Conservation (phyloP, 2,113 vertebrate genomes). For the Promerops cafer region DNA sequence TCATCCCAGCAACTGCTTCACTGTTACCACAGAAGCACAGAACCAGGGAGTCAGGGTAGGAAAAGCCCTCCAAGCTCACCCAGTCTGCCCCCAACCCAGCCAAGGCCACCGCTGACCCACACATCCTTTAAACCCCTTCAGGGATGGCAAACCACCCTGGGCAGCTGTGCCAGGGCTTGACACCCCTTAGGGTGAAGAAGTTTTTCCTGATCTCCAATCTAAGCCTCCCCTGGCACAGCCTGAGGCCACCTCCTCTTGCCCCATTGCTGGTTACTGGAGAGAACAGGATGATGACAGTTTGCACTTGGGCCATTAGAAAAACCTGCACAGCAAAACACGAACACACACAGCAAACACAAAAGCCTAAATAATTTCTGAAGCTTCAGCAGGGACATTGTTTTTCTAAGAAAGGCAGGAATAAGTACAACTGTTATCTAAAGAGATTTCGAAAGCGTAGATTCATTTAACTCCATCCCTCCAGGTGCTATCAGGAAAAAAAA, state of each 20-base stretch:
- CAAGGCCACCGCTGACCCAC: neutral
- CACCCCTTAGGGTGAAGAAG: neutral
- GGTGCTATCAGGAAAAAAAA: neutral
- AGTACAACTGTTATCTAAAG: neutral
- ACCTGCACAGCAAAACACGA: neutral
- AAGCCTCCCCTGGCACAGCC: neutral
- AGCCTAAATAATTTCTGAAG: neutral
- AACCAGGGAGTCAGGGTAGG: fast-evolving
- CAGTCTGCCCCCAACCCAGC: neutral
- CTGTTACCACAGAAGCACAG: neutral
- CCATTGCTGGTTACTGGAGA: fast-evolving
- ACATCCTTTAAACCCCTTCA: fast-evolving
- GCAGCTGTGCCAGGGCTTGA: neutral
- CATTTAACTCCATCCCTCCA: neutral
- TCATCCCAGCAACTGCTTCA: too few species aligned
- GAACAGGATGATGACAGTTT: neutral
- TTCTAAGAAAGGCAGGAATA: neutral
- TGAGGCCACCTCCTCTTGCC: neutral
- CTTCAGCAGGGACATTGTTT: neutral
- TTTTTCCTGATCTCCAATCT: fast-evolving
- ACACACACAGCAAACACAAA: neutral
- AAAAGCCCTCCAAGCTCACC: neutral
- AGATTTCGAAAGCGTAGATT: neutral
- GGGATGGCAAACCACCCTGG: neutral
- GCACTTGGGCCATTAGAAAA: neutral